Evolutionary conservation across 2,888 invertebrate genomes (phyloP), one percentile per base, ranked within the genome.

Genomic region (Cryptops parisi): DNA sequence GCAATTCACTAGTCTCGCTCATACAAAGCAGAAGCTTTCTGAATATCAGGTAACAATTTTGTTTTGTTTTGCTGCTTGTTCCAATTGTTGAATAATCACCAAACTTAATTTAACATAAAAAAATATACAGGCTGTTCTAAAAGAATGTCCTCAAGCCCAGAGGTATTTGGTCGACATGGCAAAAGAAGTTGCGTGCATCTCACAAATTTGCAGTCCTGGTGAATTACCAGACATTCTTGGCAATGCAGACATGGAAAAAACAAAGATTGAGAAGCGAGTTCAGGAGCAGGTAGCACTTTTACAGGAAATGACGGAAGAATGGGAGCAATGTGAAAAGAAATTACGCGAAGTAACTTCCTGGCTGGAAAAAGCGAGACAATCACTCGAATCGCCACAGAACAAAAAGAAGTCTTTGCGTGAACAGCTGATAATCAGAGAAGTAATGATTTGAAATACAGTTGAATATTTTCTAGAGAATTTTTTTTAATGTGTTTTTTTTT

Each of bases 281-380:
- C 76, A 86, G 62, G 86, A 87, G 75, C 82, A 87, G 74, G 87
- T 90, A 72, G 83, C 86, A 45, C 72, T 89, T 61, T 75, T 93
- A 56, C 86, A 87, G 76, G 93, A 93, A 72, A 81, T 89, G 51
- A 82, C 85, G 47, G 90, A 91, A 68, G 91, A 93, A 73, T 93
- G 93, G 88, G 90, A 91, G 67, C 86, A 93, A 69, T 93, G 90
- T 71, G 91, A 93, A 70, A 84, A 80, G 68, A 93, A 94, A 70
- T 78, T 93, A 68, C 85, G 86, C 68, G 91, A 93, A 62, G 85
- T 87, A 45, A 81, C 80, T 56, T 76, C 77, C 59, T 94, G 91
- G 90, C 79, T 91, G 61, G 90, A 91, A 57, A 89, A 89, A 64
- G 82, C 89, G 6, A 76, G 78, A 59, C 78, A 80, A 60, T 75